Percentiles rank a stretch among this genome's conserved stretches.
Evolutionary conservation across 2,797 vertebrate genomes (phyloP).

Genomic region (Poeciliopsis turneri): DNA sequence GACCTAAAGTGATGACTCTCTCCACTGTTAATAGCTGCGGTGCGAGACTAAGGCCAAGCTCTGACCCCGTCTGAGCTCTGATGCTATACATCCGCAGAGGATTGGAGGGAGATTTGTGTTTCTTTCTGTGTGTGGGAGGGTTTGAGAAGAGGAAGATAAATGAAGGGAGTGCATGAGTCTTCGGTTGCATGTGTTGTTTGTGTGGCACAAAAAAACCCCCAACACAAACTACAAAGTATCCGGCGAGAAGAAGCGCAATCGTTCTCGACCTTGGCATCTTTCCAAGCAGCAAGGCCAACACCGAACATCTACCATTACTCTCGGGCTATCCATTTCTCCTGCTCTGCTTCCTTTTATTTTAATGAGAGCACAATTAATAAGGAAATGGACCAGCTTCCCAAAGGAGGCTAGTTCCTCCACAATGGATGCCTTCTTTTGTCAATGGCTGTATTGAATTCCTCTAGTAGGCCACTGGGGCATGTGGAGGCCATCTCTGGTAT

Average conservation of each 20-base stretch:
- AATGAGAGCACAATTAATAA: constrained; percentile 79
- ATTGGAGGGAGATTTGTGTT: constrained; percentile 56
- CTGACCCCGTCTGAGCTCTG: constrained; percentile 36
- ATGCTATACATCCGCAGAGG: constrained; percentile 53
- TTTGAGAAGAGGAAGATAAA: constrained; percentile 35
- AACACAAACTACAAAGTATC: constrained; percentile 33
- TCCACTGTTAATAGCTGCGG: constrained; percentile 51
- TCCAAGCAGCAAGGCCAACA: constrained; percentile 54
- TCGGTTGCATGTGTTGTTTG: constrained; percentile 19
- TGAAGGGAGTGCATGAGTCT: constrained; percentile 15
- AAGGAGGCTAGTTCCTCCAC: constrained; percentile 62
- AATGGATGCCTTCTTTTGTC: constrained; percentile 79
- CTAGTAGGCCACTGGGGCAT: constrained; percentile 68
- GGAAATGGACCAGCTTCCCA: constrained; percentile 75
- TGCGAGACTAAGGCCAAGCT: constrained; percentile 36
- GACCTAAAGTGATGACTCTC: constrained; percentile 41
- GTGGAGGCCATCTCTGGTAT: constrained; percentile 76
- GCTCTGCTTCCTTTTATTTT: constrained; percentile 69
- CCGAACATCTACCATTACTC: constrained; percentile 64
- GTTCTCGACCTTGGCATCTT: constrained; percentile 59
- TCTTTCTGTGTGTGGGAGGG: constrained; percentile 34
- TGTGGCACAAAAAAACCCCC: constrained; percentile 21
- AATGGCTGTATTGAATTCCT: constrained; percentile 79
- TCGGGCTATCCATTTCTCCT: constrained; percentile 43
- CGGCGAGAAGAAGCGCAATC: constrained; percentile 15